These are phyloP conservation scores for Apamea anceps DNA, from an alignment of 2,888 invertebrate species.

Conservation along the genomic window DNA sequence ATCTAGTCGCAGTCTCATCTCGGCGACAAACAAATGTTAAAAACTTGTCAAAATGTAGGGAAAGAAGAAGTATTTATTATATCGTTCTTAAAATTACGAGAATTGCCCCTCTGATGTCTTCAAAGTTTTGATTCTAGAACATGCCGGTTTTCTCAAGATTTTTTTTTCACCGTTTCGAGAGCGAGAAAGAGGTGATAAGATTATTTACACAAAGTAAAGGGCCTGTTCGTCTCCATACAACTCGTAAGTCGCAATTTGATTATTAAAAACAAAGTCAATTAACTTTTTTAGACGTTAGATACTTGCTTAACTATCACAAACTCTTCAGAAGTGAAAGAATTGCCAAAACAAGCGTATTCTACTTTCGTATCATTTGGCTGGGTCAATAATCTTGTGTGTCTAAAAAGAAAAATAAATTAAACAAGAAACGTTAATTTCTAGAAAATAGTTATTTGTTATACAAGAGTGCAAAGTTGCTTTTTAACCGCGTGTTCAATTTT, in stretches of 20 bases:
- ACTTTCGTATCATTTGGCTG: neutral
- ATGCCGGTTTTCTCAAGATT: neutral
- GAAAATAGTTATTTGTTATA: too few species aligned
- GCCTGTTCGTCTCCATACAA: too few species aligned
- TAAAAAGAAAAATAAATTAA: neutral
- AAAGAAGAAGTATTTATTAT: too few species aligned
- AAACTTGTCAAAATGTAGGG: too few species aligned
- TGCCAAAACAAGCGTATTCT: neutral
- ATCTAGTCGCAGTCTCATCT: too few species aligned
- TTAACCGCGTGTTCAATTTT: too few species aligned
- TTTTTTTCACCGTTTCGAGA: too few species aligned
- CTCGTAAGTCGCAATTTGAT: neutral
- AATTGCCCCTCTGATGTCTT: neutral
- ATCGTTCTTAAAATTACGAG: too few species aligned
- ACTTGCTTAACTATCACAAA: neutral
- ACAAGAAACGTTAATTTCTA: slow-evolving; percentile 2
- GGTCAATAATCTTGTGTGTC: too few species aligned
- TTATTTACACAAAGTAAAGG: neutral
- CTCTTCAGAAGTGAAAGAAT: neutral
- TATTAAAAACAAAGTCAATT: neutral
- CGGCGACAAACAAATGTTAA: too few species aligned
- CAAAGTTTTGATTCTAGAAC: neutral
- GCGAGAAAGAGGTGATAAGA: neutral
- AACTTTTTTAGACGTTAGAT: neutral
- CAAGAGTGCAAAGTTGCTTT: too few species aligned